These are phyloP conservation scores for Dasyornis broadbenti DNA, from an alignment of 2,113 vertebrate genomes.

Conservation along the genomic window DNA sequence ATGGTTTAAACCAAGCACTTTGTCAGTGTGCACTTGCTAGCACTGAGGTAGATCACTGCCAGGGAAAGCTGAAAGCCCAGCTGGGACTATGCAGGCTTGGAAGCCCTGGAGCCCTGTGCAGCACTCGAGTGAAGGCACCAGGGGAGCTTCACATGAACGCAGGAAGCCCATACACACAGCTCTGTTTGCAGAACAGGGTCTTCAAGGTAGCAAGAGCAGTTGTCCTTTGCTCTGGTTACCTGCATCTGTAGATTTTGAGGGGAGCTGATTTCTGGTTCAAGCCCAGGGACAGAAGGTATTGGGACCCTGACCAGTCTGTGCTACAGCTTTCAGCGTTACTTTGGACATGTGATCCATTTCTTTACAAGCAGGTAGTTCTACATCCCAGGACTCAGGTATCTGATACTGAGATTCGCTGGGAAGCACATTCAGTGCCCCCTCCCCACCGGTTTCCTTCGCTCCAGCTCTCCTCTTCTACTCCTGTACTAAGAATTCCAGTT, in stretches of 20 bases:
- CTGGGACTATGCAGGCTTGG: not conserved
- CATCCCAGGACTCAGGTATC: not conserved
- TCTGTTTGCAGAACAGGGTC: not conserved
- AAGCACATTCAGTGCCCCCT: not conserved
- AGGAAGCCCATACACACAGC: not conserved
- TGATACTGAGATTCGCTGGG: not conserved
- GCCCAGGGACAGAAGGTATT: not conserved
- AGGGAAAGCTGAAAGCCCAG: not conserved
- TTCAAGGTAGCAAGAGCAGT: not conserved
- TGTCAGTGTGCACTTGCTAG: not conserved
- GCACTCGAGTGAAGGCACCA: not conserved
- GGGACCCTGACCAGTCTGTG: not conserved
- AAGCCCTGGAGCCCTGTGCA: not conserved
- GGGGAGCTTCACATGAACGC: not conserved
- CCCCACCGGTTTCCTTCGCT: rapidly evolving
- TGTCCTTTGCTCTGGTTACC: not conserved
- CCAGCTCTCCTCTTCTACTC: not conserved
- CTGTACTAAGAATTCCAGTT: not conserved
- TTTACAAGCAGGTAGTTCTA: not conserved
- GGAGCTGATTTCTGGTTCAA: not conserved
- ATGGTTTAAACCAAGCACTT: not conserved
- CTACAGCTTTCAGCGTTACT: not conserved
- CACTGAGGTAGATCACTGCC: not conserved
- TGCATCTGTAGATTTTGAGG: not conserved
- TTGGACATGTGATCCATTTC: not conserved